Percentiles rank a stretch among this genome's conserved stretches.
Evolutionary conservation across 1,140 invertebrate genomes (phyloP).

Genomic region (Drosophila santomea): DNA sequence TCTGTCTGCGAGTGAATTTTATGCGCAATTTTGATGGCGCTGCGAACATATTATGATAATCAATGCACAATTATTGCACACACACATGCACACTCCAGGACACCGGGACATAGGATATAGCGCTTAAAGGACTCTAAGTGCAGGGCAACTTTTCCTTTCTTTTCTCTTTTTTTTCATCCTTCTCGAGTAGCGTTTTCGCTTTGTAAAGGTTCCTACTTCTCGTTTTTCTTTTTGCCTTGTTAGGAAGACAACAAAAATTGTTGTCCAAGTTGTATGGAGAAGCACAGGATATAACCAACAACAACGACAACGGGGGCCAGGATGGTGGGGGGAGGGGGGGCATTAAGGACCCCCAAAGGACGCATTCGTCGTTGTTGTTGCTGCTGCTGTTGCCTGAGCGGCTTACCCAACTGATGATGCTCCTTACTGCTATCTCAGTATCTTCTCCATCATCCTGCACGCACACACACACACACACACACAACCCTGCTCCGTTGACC

Average conservation of each 20-base stretch:
- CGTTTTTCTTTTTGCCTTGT: slow-evolving; percentile 19
- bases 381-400: slow-evolving; percentile 18
- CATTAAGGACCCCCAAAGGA: slow-evolving; percentile 28
- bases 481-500: slow-evolving; percentile 19
- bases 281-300: slow-evolving; percentile 8
- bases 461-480: too few relatives aligned
- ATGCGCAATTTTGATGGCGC: slow-evolving; percentile 64
- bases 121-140: slow-evolving; percentile 30
- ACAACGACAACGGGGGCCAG: neutral
- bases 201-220: slow-evolving; percentile 11
- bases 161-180: neutral
- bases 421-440: neutral
- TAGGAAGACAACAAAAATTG: slow-evolving; percentile 25
- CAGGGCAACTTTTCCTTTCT: slow-evolving; percentile 26
- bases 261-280: slow-evolving; percentile 22
- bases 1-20: slow-evolving; percentile 33
- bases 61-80: slow-evolving; percentile 72
- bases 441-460: neutral
- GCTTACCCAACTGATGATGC: slow-evolving; percentile 32
- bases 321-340: neutral
- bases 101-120: slow-evolving; percentile 1
- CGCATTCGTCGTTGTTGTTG: slow-evolving; percentile 1
- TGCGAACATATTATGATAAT: slow-evolving; percentile 60
- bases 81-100: slow-evolving; percentile 9
- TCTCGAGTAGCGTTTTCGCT: slow-evolving; percentile 29